A percentile compares a stretch with the other conserved stretches of the same genome.
Conservation (phyloP, 2,797 vertebrate species). For the Pangasius sanitwongsei region DNA sequence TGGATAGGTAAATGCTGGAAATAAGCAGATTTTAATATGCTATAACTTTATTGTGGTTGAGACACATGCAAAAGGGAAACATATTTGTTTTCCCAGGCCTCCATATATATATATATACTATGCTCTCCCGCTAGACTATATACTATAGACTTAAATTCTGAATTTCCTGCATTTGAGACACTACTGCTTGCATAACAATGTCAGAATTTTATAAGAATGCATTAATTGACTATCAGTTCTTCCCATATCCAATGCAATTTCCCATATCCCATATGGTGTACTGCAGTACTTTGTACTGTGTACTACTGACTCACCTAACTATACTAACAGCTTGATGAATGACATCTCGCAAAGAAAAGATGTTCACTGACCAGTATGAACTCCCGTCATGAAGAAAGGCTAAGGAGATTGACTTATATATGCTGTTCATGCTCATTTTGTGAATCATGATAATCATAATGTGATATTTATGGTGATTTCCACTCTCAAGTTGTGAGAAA, state of each 20-base stretch:
- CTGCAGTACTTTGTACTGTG: background rate
- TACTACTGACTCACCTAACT: background rate
- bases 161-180: background rate
- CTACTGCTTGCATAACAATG: background rate
- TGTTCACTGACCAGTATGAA: constrained; percentile 8
- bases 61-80: background rate
- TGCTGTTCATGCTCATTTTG: background rate
- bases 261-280: background rate
- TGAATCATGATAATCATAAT: background rate
- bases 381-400: constrained; percentile 22
- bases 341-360: background rate
- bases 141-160: background rate
- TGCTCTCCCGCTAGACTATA: background rate
- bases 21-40: background rate
- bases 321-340: background rate
- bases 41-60: background rate
- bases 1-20: background rate
- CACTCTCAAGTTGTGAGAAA: background rate
- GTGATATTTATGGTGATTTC: background rate
- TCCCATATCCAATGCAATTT: background rate
- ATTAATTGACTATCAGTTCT: background rate
- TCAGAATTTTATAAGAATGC: background rate
- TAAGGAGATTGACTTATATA: background rate
- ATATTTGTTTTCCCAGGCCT: background rate
- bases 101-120: background rate